A percentile compares a stretch with the other conserved stretches of the same genome.
Conservation (phyloP, 2,797 vertebrate genomes). For the Chrysocyon brachyurus region DNA sequence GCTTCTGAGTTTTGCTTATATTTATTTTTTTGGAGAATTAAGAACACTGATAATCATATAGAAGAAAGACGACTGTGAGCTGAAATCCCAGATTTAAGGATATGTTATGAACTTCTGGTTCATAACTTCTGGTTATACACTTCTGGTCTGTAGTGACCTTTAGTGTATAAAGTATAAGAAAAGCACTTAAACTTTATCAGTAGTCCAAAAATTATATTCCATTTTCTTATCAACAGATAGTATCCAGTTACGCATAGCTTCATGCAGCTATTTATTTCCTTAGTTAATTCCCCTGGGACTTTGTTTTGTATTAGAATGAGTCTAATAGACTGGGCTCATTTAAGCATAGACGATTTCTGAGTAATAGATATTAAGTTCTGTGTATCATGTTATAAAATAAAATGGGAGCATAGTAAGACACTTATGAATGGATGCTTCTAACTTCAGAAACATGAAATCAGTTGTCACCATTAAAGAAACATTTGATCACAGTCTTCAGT, state of each 20-base stretch:
- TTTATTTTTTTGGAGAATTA: constrained; percentile 55
- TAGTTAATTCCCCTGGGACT: constrained; percentile 51
- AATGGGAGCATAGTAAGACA: constrained; percentile 44
- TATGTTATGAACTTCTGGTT: background rate
- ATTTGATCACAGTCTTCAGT: constrained; percentile 41
- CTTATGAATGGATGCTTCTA: constrained; percentile 32
- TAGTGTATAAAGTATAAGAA: constrained; percentile 15
- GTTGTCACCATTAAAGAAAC: constrained; percentile 21
- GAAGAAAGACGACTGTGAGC: background rate
- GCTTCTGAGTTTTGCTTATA: constrained; percentile 54
- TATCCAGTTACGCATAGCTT: constrained; percentile 32
- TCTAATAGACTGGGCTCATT: background rate
- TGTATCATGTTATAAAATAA: constrained; percentile 50
- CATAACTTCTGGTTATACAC: no score
- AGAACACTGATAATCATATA: constrained; percentile 6
- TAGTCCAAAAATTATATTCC: constrained; percentile 46
- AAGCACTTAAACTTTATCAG: constrained; percentile 44
- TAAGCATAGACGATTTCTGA: constrained; percentile 52
- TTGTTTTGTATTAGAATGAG: constrained; percentile 57
- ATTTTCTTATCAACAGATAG: constrained; percentile 16
- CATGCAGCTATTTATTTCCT: constrained; percentile 43
- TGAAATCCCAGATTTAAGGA: constrained; percentile 35
- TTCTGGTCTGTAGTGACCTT: background rate
- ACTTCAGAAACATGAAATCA: constrained; percentile 62
- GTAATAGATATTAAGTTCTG: constrained; percentile 59